Evolutionary conservation across 2,797 vertebrate genomes (phyloP).

Genomic region (Coregonus ussuriensis): DNA sequence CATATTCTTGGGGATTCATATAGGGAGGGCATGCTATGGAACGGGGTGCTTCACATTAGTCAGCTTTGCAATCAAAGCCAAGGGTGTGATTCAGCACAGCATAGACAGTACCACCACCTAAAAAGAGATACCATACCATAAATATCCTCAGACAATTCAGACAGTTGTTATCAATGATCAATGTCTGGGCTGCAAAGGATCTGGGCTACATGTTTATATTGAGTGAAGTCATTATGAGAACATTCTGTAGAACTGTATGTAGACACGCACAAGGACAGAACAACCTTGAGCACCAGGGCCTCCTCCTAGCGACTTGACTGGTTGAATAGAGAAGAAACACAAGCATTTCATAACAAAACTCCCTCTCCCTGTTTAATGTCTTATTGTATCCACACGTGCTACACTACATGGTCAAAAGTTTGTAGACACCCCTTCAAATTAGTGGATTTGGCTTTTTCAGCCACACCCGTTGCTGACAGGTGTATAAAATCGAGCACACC

Average conservation of each 20-base stretch:
- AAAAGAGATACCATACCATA: not conserved
- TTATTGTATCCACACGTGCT: too few relatives aligned
- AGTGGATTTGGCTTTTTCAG: too few relatives aligned
- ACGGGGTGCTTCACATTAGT: not conserved
- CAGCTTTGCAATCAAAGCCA: not conserved
- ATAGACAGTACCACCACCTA: not conserved
- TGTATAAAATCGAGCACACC: too few relatives aligned
- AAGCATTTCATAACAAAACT: not conserved
- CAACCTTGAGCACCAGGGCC: not conserved
- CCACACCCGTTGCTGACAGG: too few relatives aligned
- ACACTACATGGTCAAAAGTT: too few relatives aligned
- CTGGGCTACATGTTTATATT: not conserved
- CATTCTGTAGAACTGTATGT: not conserved
- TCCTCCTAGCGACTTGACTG: not conserved
- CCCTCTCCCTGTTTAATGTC: too few relatives aligned
- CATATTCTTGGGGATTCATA: slow-evolving; percentile 1
- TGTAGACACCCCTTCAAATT: too few relatives aligned
- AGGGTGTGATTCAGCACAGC: not conserved
- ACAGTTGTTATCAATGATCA: not conserved
- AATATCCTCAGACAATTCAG: not conserved
- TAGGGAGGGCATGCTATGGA: not conserved
- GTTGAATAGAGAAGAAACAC: not conserved
- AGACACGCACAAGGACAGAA: not conserved
- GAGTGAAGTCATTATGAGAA: not conserved
- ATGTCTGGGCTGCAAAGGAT: not conserved